phyloP scores from a whole-genome alignment of 2,113 vertebrate species.

The Tachysurus fulvidraco region DNA sequence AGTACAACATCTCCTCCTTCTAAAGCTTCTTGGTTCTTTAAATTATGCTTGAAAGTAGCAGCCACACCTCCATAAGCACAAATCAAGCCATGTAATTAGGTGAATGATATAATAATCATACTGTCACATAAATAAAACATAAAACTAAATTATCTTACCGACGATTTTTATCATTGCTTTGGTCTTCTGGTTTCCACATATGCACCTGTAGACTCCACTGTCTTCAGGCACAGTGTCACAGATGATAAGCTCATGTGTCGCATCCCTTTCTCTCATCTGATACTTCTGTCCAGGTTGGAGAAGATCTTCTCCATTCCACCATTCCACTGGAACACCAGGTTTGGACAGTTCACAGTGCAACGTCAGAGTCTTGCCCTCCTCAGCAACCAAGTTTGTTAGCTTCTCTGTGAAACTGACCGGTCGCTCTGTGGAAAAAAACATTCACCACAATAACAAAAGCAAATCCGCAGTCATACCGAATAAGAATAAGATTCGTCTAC shows the following conservation, averaged over 20 bases:
- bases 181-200: slow-evolving; percentile 68
- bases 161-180: slow-evolving; percentile 72
- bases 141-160: slow-evolving; percentile 60
- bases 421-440: slow-evolving; percentile 67
- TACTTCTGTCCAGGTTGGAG: slow-evolving; percentile 76
- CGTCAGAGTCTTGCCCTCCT: slow-evolving; percentile 78
- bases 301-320: slow-evolving; percentile 77
- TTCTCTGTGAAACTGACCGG: slow-evolving; percentile 80
- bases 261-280: slow-evolving; percentile 73
- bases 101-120: neutral
- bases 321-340: slow-evolving; percentile 71
- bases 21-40: slow-evolving; percentile 68
- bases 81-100: neutral
- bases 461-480: neutral
- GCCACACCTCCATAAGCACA: slow-evolving; percentile 8
- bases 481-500: neutral
- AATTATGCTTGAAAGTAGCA: slow-evolving; percentile 45
- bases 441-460: slow-evolving; percentile 41
- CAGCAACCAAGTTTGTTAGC: slow-evolving; percentile 76
- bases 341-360: slow-evolving; percentile 84
- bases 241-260: slow-evolving; percentile 76
- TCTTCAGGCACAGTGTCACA: slow-evolving; percentile 69
- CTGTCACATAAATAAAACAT: neutral
- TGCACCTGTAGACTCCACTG: slow-evolving; percentile 74
- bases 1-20: slow-evolving; percentile 73